Evolutionary conservation across 2,113 vertebrate species (phyloP), one percentile per base, ranked within the genome.

Genomic region (Edolisoma coerulescens): DNA sequence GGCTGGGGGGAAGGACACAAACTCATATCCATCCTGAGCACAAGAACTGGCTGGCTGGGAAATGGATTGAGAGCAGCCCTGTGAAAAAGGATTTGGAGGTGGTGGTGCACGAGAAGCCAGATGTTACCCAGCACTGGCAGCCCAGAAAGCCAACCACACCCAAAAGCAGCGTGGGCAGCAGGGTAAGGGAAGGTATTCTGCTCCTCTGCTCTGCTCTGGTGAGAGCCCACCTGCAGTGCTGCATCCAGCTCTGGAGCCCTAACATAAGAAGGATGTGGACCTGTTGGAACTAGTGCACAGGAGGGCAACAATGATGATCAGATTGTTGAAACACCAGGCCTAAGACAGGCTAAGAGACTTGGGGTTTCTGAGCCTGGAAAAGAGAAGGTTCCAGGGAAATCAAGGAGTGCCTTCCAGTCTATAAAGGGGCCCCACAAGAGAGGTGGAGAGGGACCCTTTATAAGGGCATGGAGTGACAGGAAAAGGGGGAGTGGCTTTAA

Each of bases 1-100:
- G 33, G 6, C 2, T 53, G 7, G 2, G 6, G 2, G 1, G 13
- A 41, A 65, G 26, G 11, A 71, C 4, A 7, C 30, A 49, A 42
- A 18, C 11, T 41, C 37, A n/a, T 5, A 41, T 15, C 16, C 24
- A 41, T 22, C 19, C 21, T 15, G 50, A 57, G 27, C 32, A 52
- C 18, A 44, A 57, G 45, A 33, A 50, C 10, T 59, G 24, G 32
- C 42, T 3, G 3, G 26, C 15, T 19, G 44, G 22, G 59, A 56
- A 37, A 50, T 16, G 8, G 37, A 59, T 33, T 64, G 13, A 44
- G 59, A 57, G 33, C 22, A 59, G 33, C 12, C 4, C 22, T 23
- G 12, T 33, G 42, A 15, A 65, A 54, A 65, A 37, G 22, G 26
- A 64, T 8, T 10, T 57, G 15, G 32, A 57, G 35, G 33, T 33